Conservation (phyloP, 1,140 invertebrate species). For the Philopotamus ludificatus region DNA sequence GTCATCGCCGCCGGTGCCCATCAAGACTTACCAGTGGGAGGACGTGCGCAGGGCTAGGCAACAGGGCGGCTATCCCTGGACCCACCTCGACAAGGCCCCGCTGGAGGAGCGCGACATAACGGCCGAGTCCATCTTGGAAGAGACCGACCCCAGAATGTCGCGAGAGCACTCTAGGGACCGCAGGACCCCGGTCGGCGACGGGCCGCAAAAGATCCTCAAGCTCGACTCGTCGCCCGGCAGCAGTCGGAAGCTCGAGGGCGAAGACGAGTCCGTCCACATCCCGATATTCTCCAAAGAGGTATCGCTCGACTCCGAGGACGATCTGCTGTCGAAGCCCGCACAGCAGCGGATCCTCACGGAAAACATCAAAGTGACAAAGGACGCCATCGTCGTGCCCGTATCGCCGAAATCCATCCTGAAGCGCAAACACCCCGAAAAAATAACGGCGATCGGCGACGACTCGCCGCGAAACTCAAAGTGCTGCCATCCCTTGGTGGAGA, state of each 20-base stretch:
- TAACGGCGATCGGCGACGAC: conserved; percentile 46
- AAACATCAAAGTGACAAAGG: conserved; percentile 21
- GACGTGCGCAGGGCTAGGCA: conserved; percentile 61
- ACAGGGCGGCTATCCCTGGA: conserved; percentile 70
- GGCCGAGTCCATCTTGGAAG: conserved; percentile 52
- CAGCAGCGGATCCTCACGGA: conserved; percentile 31
- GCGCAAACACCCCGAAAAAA: conserved; percentile 47
- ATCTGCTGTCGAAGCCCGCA: conserved; percentile 38
- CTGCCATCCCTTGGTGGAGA: conserved; percentile 61
- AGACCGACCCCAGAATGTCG: conserved; percentile 51
- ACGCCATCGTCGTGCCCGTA: conserved; percentile 48
- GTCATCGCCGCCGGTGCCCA: conserved; percentile 57
- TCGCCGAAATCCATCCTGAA: conserved; percentile 55
- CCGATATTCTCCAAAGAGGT: conserved; percentile 56
- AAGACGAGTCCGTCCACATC: conserved; percentile 52
- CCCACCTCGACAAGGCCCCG: conserved; percentile 60
- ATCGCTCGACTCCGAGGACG: conserved; percentile 53
- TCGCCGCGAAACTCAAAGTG: conserved; percentile 55
- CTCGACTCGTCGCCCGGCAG: conserved; percentile 55
- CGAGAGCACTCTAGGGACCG: conserved; percentile 47
- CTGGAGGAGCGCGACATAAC: conserved; percentile 56
- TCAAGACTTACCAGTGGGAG: conserved; percentile 72
- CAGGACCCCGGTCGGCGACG: conserved; percentile 44
- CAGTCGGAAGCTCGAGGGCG: conserved; percentile 50
- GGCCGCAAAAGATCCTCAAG: conserved; percentile 49